Base-by-base conservation (phyloP, 2,888 invertebrate genomes). In the Podotricha telesiphe region DNA sequence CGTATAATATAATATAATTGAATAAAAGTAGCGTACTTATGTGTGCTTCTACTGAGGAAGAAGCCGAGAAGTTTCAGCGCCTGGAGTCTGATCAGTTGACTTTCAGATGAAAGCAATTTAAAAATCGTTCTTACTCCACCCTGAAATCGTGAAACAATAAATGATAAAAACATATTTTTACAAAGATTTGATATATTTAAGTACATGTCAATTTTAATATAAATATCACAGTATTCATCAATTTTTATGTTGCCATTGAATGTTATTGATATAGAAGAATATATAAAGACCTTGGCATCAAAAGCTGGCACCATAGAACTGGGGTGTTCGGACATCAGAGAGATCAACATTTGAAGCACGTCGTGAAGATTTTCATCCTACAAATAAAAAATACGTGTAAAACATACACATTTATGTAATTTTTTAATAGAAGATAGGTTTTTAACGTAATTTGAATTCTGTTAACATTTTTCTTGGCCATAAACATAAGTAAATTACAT, bases 291-390 rank as follows among this genome's bases (percentile, higher is more conserved):
- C 84, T 99, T 99, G 73, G 97, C 96, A 92, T 99, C 99, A 89
- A 99, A 99, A 65, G 99, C 98, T 48, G 99, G 99, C 77, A 99
- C 99, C 98, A 99, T 98, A 3, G 99, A 98, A 77, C 99, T 97
- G 0, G 99, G 99, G 87, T 99, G 99, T 87, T 99, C 99, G 10
- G 98, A 98, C 97, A 99, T 98, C 76, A 99, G 93, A 0, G 98
- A 97, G 86, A 99, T 99, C 78, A 99, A 94, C 96, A 99, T 97
- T 94, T 99, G 98, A 75, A 99, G 94, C 6, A 99, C 99, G 86
- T 99, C 99, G 84, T 99, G 98, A 71, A 99, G 94, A 89, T 99
- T 99, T 89, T 99, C 99, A 89, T 99, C 99, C 97, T 97, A 83
- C n/a, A 53, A 91, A 89, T 22, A 22, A 48, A n/a, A 20, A 62